Conservation (phyloP, 2,113 vertebrate species). For the Cairina moschata region DNA sequence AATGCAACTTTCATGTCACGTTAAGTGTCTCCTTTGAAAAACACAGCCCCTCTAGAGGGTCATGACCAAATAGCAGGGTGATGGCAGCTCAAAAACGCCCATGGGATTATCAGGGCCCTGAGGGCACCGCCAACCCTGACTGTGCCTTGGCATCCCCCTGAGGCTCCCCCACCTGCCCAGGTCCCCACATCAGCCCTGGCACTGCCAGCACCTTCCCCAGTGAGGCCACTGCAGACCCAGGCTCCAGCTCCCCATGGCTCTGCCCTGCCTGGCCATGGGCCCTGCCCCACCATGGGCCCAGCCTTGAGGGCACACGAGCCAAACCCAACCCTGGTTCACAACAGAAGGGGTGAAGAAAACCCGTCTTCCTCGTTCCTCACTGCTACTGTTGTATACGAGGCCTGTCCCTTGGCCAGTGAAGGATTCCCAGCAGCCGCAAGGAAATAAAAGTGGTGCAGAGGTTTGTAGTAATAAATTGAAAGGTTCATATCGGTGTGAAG, state of each 20-base stretch:
- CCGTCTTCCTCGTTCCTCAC: too few species aligned
- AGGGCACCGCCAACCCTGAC: neutral
- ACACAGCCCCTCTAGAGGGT: neutral
- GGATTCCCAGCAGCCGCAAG: too few species aligned
- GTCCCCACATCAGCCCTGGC: neutral
- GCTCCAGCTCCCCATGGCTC: neutral
- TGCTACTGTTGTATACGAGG: too few species aligned
- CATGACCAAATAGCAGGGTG: neutral
- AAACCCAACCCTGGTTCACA: too few species aligned
- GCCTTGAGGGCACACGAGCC: too few species aligned
- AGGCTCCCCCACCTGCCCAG: neutral
- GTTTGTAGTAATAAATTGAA: neutral
- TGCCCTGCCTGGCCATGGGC: too few species aligned
- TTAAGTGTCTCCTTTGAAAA: neutral
- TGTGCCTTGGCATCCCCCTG: fast-evolving
- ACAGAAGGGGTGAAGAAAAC: too few species aligned
- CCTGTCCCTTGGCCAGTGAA: too few species aligned
- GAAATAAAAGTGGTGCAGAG: neutral
- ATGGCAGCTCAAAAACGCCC: neutral
- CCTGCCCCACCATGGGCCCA: fast-evolving
- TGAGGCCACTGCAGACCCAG: fast-evolving
- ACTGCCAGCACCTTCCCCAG: neutral
- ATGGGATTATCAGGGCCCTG: neutral
- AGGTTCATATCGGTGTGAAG: neutral
- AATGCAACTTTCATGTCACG: neutral